Conservation (phyloP, 2,888 invertebrate species). For the Lacanobia wlatinum region DNA sequence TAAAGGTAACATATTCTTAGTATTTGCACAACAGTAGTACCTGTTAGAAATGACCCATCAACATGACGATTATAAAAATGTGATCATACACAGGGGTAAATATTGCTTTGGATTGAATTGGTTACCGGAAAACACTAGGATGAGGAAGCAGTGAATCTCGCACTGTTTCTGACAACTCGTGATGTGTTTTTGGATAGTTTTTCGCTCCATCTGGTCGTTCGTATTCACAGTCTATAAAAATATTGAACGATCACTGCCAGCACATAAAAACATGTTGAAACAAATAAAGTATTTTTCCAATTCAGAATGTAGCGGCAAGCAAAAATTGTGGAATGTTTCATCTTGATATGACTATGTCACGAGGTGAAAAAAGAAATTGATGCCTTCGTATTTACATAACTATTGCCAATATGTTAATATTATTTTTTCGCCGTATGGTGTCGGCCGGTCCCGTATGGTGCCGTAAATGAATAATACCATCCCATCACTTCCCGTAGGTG, state of each 20-base stretch:
- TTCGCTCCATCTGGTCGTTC: slow-evolving; percentile 42
- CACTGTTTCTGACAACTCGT: slow-evolving; percentile 11
- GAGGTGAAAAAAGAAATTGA: slow-evolving; percentile 50
- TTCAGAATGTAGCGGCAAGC: slow-evolving; percentile 18
- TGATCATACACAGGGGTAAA: background rate
- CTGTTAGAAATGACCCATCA: background rate
- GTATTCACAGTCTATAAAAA: slow-evolving; percentile 50
- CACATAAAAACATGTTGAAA: slow-evolving; percentile 51
- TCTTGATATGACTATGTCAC: slow-evolving; percentile 38
- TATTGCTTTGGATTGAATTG: background rate
- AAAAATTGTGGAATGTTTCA: slow-evolving; percentile 41
- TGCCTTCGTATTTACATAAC: slow-evolving; percentile 40
- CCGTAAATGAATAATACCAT: too few relatives aligned
- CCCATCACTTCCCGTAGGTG: too few relatives aligned
- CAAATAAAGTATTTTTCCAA: slow-evolving; percentile 52
- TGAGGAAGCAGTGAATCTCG: slow-evolving; percentile 40
- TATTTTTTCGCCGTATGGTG: slow-evolving; percentile 9
- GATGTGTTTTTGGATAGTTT: slow-evolving; percentile 34
- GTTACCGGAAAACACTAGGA: background rate
- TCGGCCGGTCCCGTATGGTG: too few relatives aligned
- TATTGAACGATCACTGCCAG: slow-evolving; percentile 52
- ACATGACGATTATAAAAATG: background rate
- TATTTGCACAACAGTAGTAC: background rate
- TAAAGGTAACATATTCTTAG: slow-evolving; percentile 35
- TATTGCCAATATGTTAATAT: slow-evolving; percentile 47